Evolutionary conservation across 2,113 vertebrate species (phyloP), one percentile per base, ranked within the genome.

Genomic region (Lepus europaeus): DNA sequence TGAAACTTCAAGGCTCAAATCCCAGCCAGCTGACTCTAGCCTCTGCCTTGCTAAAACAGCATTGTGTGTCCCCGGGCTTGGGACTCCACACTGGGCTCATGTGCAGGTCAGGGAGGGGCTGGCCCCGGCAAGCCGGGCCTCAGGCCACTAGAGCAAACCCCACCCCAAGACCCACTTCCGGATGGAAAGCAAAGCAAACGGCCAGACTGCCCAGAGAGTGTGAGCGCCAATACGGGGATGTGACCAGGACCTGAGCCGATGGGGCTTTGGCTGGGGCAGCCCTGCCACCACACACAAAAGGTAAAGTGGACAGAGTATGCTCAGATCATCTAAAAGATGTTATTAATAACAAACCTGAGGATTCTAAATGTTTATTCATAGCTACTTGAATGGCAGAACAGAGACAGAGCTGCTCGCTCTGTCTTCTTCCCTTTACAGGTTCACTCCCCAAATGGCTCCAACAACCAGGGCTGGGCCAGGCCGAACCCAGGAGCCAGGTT

Each of bases 1-100:
- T 95, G 95, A 96, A 92, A 93, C 84, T 76, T 83, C 29, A 12
- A 89, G 51, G 78, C 93, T 96, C 95, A 88, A 86, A 92, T 90
- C 87, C 92, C 85, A 61, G 93, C 31, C 73, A 22, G 68, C 87
- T 90, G 91, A 96, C 81, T 95, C 83, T 31, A 49, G 87, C 36
- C 27, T 95, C 87, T 59, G 27, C 68, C 49, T 78, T 6, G 31
- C 31, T 16, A 20, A 69, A 86, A 36, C 53, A 33, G 82, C 83
- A 90, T 56, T 1, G 0, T 29, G 56, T 36, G 39, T 22, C 72
- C 51, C 6, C 13, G 4, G 29, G 27, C n/a, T 17, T 5, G 68
- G 87, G 45, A 45, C n/a, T 9, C 0, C 1, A 64, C 53, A 31
- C 27, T 4, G 66, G 22, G 56, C 39, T 12, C 53, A 72, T 36